These are phyloP conservation scores for Herpetotheres cachinnans DNA, from an alignment of 2,113 vertebrate species.

Conservation along the genomic window DNA sequence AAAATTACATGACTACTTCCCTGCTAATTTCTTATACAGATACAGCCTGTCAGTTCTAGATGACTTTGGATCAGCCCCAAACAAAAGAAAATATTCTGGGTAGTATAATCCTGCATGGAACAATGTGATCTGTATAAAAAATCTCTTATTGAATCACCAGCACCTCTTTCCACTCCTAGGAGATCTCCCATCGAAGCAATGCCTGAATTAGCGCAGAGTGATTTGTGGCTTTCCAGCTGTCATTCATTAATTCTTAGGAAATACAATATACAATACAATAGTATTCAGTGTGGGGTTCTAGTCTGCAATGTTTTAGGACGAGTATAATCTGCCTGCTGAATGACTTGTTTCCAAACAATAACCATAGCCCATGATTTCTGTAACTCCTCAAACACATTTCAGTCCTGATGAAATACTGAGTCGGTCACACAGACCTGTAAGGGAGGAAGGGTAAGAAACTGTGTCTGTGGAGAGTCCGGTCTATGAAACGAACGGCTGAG, in stretches of 20 bases:
- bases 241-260: constrained; percentile 56
- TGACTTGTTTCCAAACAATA: background rate
- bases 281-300: background rate
- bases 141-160: constrained; percentile 50
- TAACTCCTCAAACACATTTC: background rate
- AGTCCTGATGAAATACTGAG: background rate
- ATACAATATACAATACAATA: constrained; percentile 10
- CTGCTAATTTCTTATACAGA: constrained; percentile 60
- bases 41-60: background rate
- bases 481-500: background rate
- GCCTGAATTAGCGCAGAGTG: constrained; percentile 57
- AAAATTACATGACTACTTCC: constrained; percentile 26
- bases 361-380: background rate
- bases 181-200: constrained; percentile 28
- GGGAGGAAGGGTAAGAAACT: background rate
- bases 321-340: background rate
- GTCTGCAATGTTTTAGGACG: background rate
- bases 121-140: constrained; percentile 57
- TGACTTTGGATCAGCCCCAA: constrained; percentile 51
- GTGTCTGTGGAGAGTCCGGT: background rate
- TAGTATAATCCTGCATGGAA: constrained; percentile 21
- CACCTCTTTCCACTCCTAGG: constrained; percentile 25
- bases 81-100: constrained; percentile 34
- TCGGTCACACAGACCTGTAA: background rate
- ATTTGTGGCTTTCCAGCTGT: constrained; percentile 49